Evolutionary conservation across 2,888 invertebrate genomes (phyloP).

Genomic region (Amiota minor): DNA sequence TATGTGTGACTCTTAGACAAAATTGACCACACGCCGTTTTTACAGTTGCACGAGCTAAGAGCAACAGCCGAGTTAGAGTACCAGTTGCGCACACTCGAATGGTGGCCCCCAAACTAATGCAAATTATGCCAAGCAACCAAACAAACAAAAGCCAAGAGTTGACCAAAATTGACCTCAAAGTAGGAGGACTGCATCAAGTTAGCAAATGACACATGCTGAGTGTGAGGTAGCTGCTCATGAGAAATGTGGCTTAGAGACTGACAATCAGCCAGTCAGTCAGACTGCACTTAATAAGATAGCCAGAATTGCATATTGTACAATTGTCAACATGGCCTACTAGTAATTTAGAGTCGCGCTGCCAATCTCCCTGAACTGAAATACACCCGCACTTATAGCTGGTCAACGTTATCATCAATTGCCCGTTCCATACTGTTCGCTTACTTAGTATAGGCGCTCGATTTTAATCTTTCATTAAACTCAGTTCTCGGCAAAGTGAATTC

Average conservation of each 20-base stretch:
- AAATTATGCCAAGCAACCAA: too few relatives aligned
- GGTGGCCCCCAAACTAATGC: too few relatives aligned
- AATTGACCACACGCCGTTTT: too few relatives aligned
- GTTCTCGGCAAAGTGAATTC: too few relatives aligned
- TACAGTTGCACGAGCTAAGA: too few relatives aligned
- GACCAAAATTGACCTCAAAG: too few relatives aligned
- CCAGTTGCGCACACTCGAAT: too few relatives aligned
- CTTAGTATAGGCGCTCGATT: conserved; percentile 24
- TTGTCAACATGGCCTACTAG: not conserved
- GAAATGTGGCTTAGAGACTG: not conserved
- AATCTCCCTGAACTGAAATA: not conserved
- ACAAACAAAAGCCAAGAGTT: too few relatives aligned
- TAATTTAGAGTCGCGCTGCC: not conserved
- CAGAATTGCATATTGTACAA: not conserved
- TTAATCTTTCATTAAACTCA: conserved; percentile 1
- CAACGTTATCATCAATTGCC: not conserved
- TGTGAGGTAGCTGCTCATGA: not conserved
- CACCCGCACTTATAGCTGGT: not conserved
- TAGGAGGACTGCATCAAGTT: too few relatives aligned
- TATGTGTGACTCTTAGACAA: conserved; percentile 43
- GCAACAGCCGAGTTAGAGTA: too few relatives aligned
- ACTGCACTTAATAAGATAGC: not conserved
- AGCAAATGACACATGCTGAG: conserved; percentile 33
- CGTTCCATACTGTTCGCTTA: not conserved
- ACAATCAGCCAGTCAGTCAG: conserved; percentile 16